Percentiles rank a stretch among this genome's conserved stretches.
phyloP scores from a whole-genome alignment of 2,888 invertebrate genomes.

The Poecilus cupreus region DNA sequence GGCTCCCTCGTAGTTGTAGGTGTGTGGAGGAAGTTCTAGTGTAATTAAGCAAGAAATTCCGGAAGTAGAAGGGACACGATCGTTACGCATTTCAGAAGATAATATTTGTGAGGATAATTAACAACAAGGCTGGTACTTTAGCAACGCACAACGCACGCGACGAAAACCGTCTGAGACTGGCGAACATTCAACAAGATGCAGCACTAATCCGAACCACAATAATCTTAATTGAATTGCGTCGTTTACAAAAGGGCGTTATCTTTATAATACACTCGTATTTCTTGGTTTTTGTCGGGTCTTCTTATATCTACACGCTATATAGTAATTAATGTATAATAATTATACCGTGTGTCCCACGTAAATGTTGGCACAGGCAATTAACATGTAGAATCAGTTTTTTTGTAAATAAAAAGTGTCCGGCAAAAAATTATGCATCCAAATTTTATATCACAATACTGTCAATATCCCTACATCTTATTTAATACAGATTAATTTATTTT shows the following conservation, averaged over 20 bases:
- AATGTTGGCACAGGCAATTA: too few species aligned
- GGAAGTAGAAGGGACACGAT: constrained; percentile 57
- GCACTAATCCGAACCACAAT: background rate
- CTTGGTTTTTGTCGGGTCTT: background rate
- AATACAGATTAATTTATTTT: too few species aligned
- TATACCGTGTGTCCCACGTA: too few species aligned
- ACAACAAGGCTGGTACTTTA: constrained; percentile 24
- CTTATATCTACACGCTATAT: too few species aligned
- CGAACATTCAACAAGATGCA: background rate
- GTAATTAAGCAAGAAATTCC: constrained; percentile 55
- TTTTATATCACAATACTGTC: too few species aligned
- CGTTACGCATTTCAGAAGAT: constrained; percentile 57
- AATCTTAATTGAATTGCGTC: constrained; percentile 13
- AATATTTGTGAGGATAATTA: constrained; percentile 56
- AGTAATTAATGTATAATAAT: too few species aligned
- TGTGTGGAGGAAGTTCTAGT: background rate
- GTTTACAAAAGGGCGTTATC: background rate
- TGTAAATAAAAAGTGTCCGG: too few species aligned
- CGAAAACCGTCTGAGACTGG: background rate
- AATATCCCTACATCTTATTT: too few species aligned
- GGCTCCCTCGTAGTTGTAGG: background rate
- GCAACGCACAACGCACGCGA: constrained; percentile 30
- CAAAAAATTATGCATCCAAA: too few species aligned
- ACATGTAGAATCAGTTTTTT: too few species aligned
- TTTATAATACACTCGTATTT: background rate